These are phyloP conservation scores for Xylophagus ater DNA, from an alignment of 2,888 invertebrate species.

Conservation along the genomic window DNA sequence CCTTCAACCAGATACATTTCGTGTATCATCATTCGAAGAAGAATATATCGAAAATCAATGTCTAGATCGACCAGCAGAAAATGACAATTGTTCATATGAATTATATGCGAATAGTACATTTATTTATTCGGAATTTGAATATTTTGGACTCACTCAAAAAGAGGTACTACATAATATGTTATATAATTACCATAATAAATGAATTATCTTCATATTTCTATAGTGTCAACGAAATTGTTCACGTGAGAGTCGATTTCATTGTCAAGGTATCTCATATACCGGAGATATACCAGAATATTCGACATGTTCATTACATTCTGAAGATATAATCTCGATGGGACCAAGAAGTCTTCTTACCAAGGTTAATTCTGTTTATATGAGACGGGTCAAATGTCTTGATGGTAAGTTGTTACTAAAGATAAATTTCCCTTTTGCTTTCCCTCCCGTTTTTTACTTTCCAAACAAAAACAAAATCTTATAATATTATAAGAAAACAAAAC, in stretches of 20 bases:
- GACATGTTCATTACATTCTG: slow-evolving; percentile 63
- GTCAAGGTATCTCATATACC: slow-evolving; percentile 54
- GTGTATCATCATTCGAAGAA: slow-evolving; percentile 60
- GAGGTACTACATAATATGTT: slow-evolving; percentile 25
- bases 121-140: slow-evolving; percentile 44
- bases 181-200: neutral
- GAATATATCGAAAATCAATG: slow-evolving; percentile 81
- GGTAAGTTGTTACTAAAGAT: no score
- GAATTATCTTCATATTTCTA: no score
- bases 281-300: slow-evolving; percentile 25
- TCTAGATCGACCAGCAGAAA: slow-evolving; percentile 43
- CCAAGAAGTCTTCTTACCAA: slow-evolving; percentile 53
- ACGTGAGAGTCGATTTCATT: slow-evolving; percentile 51
- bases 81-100: slow-evolving; percentile 62
- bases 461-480: no score
- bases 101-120: slow-evolving; percentile 60
- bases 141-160: slow-evolving; percentile 35
- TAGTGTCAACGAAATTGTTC: slow-evolving; percentile 55
- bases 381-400: slow-evolving; percentile 73
- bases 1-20: slow-evolving; percentile 63
- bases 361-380: slow-evolving; percentile 57
- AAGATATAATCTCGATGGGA: slow-evolving; percentile 69
- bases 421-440: no score
- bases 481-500: no score
- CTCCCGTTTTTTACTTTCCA: no score